Evolutionary conservation across 2,113 vertebrate genomes (phyloP).

Genomic region (Mirza zaza): DNA sequence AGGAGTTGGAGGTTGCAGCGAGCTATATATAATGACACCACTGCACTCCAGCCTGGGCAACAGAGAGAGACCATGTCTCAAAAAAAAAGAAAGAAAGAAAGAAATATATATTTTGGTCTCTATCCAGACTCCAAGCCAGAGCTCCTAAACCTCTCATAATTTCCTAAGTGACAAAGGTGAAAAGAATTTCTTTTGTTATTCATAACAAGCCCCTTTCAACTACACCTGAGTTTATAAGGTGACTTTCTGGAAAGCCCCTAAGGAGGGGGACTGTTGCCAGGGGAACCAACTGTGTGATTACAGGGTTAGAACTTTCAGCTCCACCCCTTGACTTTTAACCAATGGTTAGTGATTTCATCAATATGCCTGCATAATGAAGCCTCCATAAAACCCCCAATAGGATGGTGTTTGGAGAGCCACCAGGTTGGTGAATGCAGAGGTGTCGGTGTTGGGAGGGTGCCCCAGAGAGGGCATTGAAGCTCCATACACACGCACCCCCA

Average conservation of each 20-base stretch:
- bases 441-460: rapidly evolving
- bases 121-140: neutral
- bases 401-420: neutral
- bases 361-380: neutral
- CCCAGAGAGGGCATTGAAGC: neutral
- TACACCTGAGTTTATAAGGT: neutral
- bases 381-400: neutral
- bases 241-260: neutral
- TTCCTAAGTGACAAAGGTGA: neutral
- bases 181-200: neutral
- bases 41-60: neutral
- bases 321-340: neutral
- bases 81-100: neutral
- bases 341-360: neutral
- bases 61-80: neutral
- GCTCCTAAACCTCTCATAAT: neutral
- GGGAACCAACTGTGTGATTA: neutral
- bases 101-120: neutral
- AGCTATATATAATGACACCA: neutral
- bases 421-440: neutral
- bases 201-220: neutral
- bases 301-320: neutral
- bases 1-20: neutral
- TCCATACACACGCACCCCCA: rapidly evolving
- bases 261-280: neutral